These are phyloP conservation scores for Podarcis muralis DNA, from an alignment of 2,113 vertebrate genomes.

Conservation along the genomic window DNA sequence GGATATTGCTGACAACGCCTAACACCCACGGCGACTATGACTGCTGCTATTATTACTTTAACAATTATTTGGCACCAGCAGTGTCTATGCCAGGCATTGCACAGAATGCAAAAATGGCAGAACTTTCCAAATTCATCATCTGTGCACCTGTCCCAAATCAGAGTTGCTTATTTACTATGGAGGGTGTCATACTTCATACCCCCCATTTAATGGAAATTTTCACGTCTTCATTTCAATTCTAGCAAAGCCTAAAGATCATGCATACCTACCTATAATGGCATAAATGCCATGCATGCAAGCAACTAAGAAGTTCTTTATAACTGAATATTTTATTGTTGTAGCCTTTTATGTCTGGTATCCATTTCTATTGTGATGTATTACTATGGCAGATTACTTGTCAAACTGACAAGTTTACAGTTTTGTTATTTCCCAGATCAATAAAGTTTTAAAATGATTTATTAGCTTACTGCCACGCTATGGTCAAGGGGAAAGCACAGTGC, in stretches of 20 bases:
- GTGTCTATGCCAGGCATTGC: background rate
- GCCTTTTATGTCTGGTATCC: constrained; percentile 33
- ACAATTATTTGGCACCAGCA: background rate
- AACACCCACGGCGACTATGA: background rate
- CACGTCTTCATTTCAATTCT: background rate
- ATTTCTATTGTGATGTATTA: constrained; percentile 42
- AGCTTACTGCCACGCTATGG: constrained; percentile 17
- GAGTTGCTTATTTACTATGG: background rate
- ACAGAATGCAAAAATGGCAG: background rate
- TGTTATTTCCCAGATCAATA: constrained; percentile 44
- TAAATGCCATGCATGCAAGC: background rate
- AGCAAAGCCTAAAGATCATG: background rate
- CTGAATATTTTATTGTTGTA: constrained; percentile 37
- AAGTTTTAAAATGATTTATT: constrained; percentile 46
- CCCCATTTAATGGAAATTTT: background rate
- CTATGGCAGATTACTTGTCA: constrained; percentile 35
- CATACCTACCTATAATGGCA: background rate
- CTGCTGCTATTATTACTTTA: background rate
- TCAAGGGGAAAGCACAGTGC: constrained; percentile 23
- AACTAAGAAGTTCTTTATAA: constrained; percentile 5
- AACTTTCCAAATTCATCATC: background rate
- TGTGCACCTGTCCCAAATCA: background rate
- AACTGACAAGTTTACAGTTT: constrained; percentile 42
- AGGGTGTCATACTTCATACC: background rate
- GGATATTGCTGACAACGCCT: background rate